These are phyloP conservation scores for Drosophila navojoa DNA, from an alignment of 1,140 invertebrate species.

Conservation along the genomic window DNA sequence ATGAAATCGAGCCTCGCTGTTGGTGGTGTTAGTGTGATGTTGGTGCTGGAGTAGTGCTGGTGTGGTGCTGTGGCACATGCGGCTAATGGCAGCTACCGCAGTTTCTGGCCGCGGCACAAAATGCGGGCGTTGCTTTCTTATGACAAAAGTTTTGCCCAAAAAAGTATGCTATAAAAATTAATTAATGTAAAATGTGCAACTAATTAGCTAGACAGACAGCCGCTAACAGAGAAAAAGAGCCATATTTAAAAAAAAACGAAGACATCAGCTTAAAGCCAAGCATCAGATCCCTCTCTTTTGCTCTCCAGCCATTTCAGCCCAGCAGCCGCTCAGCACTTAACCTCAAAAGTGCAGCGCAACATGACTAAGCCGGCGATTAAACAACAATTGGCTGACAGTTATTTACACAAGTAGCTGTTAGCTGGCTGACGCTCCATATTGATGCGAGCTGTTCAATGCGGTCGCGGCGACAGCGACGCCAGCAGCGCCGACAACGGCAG, in stretches of 20 bases:
- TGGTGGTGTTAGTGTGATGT: slow-evolving; percentile 3
- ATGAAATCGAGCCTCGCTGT: not conserved
- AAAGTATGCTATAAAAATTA: slow-evolving; percentile 72
- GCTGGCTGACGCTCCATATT: slow-evolving; percentile 21
- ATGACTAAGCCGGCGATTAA: slow-evolving; percentile 76
- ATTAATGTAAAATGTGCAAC: slow-evolving; percentile 81
- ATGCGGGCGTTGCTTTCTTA: slow-evolving; percentile 50
- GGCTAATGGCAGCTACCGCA: slow-evolving; percentile 54
- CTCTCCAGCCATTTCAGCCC: not conserved
- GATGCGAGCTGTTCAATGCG: slow-evolving; percentile 30
- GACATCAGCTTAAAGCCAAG: slow-evolving; percentile 1
- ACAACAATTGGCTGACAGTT: slow-evolving; percentile 82
- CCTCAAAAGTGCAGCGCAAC: slow-evolving; percentile 57
- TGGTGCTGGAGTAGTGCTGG: not conserved
- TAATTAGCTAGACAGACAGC: slow-evolving; percentile 60
- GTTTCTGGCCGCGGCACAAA: slow-evolving; percentile 13
- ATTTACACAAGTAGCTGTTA: slow-evolving; percentile 77
- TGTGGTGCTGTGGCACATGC: slow-evolving; percentile 41
- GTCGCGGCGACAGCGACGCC: not conserved
- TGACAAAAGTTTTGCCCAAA: slow-evolving; percentile 50
- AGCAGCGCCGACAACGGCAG: not conserved
- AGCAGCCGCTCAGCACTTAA: slow-evolving; percentile 55
- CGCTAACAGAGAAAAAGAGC: not conserved
- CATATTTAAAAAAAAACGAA: not conserved
- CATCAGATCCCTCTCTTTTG: not conserved